A percentile compares a stretch with the other conserved stretches of the same genome.
Evolutionary conservation across 2,888 invertebrate genomes (phyloP).

Genomic region (Syritta pipiens): DNA sequence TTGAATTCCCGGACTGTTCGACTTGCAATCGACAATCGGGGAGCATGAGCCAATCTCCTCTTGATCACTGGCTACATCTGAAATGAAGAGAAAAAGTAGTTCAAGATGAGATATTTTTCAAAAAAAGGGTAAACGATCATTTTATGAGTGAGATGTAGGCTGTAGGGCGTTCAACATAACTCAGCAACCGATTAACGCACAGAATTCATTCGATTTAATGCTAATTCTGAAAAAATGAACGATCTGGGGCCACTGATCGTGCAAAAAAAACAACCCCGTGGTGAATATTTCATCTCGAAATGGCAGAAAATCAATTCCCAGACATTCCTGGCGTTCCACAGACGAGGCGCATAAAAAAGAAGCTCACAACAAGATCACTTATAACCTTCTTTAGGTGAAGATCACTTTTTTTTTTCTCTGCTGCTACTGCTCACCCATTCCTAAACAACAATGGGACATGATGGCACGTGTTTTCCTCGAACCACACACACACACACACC

Average conservation of each 20-base stretch:
- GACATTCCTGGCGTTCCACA: slow-evolving; percentile 37
- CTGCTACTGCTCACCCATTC: slow-evolving; percentile 39
- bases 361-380: slow-evolving; percentile 36
- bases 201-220: no score
- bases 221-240: no score
- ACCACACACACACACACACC: slow-evolving; percentile 44
- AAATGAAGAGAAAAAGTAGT: slow-evolving; percentile 47
- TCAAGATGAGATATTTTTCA: no score
- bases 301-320: slow-evolving; percentile 16
- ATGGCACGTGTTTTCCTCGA: slow-evolving; percentile 66
- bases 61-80: slow-evolving; percentile 77
- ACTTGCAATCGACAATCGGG: slow-evolving; percentile 72
- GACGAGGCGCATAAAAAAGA: neutral
- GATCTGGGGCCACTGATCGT: neutral
- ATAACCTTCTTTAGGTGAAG: slow-evolving; percentile 14
- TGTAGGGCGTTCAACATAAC: no score
- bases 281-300: no score
- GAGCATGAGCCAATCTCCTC: slow-evolving; percentile 79
- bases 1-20: slow-evolving; percentile 57
- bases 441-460: slow-evolving; percentile 63
- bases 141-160: no score
- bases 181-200: no score
- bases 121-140: no score
- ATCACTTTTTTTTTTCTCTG: slow-evolving; percentile 12
- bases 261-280: no score